Percentiles rank a stretch among this genome's conserved stretches.
These are phyloP conservation scores for Scaeva pyrastri DNA, from an alignment of 2,888 invertebrate species.

Conservation along the genomic window DNA sequence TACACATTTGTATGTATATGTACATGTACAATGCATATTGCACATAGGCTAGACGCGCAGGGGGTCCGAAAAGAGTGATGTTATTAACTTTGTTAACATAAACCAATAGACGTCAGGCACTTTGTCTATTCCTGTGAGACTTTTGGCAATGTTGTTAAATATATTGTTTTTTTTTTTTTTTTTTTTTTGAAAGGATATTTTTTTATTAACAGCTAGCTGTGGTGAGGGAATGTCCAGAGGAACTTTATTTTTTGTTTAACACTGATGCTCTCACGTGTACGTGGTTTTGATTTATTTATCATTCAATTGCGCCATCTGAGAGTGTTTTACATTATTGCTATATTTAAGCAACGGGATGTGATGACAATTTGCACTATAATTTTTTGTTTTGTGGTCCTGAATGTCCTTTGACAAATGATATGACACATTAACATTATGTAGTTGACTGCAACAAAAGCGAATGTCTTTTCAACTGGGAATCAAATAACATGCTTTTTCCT, in stretches of 20 bases:
- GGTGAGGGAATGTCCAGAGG: conserved; percentile 25
- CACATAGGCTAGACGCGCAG: no score
- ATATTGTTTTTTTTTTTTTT: not conserved
- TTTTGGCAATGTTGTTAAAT: not conserved
- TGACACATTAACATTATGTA: not conserved
- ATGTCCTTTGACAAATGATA: not conserved
- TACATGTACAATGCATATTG: no score
- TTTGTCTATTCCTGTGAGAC: conserved; percentile 1
- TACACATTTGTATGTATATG: not conserved
- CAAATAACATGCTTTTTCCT: not conserved
- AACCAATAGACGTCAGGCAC: conserved; percentile 7
- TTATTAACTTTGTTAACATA: conserved; percentile 28
- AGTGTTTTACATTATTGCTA: conserved; percentile 24
- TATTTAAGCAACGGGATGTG: not conserved
- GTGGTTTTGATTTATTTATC: conserved; percentile 37
- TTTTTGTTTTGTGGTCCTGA: no score
- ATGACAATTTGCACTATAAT: not conserved
- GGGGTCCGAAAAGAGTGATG: conserved; percentile 28
- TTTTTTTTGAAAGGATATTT: not conserved
- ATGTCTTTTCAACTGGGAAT: not conserved
- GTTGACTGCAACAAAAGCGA: not conserved
- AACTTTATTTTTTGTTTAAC: not conserved
- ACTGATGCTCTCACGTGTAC: not conserved
- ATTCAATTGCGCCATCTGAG: conserved; percentile 15
- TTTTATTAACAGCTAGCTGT: not conserved